Evolutionary conservation across 1,140 invertebrate species (phyloP).

Genomic region (Pseudomyrmex sp.): DNA sequence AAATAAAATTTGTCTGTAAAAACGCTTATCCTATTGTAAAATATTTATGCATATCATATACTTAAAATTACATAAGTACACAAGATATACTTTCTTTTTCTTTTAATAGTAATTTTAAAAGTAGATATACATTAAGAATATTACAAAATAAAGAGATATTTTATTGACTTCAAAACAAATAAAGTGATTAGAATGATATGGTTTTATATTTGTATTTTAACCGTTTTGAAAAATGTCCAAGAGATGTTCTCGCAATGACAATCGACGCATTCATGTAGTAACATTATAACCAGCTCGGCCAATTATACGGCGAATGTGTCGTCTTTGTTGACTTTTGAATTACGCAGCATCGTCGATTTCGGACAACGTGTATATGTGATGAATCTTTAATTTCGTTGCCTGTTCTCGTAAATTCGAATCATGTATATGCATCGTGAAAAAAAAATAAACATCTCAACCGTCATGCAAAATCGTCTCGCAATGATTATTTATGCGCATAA

Average conservation of each 20-base stretch:
- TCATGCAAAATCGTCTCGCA: neutral
- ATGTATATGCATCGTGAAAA: neutral
- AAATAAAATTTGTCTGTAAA: no score
- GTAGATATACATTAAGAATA: no score
- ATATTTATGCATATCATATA: no score
- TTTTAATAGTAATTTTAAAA: no score
- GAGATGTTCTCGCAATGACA: neutral
- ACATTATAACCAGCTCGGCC: slow-evolving; percentile 3
- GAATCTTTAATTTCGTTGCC: slow-evolving; percentile 42
- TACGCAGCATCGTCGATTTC: slow-evolving; percentile 28
- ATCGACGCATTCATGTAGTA: neutral
- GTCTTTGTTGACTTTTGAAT: slow-evolving; percentile 38
- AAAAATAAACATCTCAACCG: neutral
- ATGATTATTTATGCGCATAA: neutral
- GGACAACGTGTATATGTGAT: slow-evolving; percentile 2
- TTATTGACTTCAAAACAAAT: neutral
- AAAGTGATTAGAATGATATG: neutral
- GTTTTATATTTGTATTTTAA: neutral
- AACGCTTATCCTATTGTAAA: no score
- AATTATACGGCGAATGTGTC: slow-evolving; percentile 12
- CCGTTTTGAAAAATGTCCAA: slow-evolving; percentile 1
- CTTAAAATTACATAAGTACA: no score
- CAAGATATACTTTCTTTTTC: no score
- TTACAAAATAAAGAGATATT: no score
- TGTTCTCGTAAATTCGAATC: slow-evolving; percentile 27